These are phyloP conservation scores for Columba guinea DNA, from an alignment of 2,797 vertebrate species.

Conservation along the genomic window DNA sequence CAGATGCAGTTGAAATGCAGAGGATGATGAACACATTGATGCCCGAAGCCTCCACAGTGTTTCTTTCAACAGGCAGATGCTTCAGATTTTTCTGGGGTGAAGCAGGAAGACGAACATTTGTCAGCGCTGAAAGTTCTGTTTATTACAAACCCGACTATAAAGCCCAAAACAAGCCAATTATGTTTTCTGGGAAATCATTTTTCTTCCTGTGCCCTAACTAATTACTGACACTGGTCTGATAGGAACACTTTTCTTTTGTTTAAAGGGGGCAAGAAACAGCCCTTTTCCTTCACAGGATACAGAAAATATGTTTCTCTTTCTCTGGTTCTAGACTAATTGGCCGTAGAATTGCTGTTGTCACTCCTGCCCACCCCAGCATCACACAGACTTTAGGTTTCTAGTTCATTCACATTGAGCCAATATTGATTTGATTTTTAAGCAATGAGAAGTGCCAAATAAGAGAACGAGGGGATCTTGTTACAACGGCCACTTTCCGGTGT, in stretches of 20 bases:
- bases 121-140: neutral
- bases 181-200: neutral
- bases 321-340: neutral
- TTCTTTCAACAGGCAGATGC: neutral
- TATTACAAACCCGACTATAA: neutral
- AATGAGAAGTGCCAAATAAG: neutral
- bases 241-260: fast-evolving
- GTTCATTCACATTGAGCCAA: neutral
- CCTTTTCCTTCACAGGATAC: neutral
- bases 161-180: neutral
- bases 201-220: neutral
- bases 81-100: neutral
- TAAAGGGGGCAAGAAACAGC: neutral
- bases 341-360: neutral
- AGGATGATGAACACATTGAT: neutral
- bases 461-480: neutral
- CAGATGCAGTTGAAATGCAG: neutral
- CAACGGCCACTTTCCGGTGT: neutral
- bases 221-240: neutral
- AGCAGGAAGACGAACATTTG: neutral
- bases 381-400: neutral
- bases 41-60: neutral
- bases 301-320: neutral
- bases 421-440: neutral
- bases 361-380: neutral